Base-by-base conservation (phyloP, 1,140 invertebrate species). In the Penaeus chinensis region DNA sequence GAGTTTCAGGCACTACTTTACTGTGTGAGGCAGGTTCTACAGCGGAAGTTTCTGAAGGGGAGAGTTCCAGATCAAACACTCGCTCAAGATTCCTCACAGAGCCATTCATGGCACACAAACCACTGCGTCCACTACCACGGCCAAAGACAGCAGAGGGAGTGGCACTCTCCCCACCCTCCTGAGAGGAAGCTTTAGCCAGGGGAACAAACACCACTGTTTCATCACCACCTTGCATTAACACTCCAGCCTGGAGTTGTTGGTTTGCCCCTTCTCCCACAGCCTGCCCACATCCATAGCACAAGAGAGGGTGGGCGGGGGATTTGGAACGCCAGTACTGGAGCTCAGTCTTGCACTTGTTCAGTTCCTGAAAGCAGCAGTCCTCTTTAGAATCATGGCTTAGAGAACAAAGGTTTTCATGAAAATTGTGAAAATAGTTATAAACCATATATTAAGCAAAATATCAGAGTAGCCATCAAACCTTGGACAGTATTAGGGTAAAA, bases 321-420 rank as follows among this genome's bases (percentile, higher is more conserved):
- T 96, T 96, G 27, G 96, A 97, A 69, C 96, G 94, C 96, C 96
- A 96, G 92, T 96, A 97, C 92, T 97, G 96, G 86, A 97, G 92
- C 92, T 97, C 96, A 60, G 96, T 97, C 92, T 97, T 97, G 92
- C 96, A 97, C 91, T 97, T 97, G 92, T 97, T 97, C 90, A 97
- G 93, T 92, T 97, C 96, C 94, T 96, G 91, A 0, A 92, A 88
- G 11, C 24, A 82, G 62, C 32, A 19, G 20, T 22, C 60, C 4
- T 3, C 20, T 13, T 62, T 32, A 10, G 0, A 82, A 60, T 24
- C 32, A 16, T 62, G 16, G 16, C 54, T 54, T 54, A 42, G 37
- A 42, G 54, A 54, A 54, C 54, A 54, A 16, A 54, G 5, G 54
- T 54, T 54, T 11, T 13, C 54, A 54, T 13, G 54, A 54, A 61